Conservation (phyloP, 2,113 vertebrate genomes). For the Hippocampus comes region DNA sequence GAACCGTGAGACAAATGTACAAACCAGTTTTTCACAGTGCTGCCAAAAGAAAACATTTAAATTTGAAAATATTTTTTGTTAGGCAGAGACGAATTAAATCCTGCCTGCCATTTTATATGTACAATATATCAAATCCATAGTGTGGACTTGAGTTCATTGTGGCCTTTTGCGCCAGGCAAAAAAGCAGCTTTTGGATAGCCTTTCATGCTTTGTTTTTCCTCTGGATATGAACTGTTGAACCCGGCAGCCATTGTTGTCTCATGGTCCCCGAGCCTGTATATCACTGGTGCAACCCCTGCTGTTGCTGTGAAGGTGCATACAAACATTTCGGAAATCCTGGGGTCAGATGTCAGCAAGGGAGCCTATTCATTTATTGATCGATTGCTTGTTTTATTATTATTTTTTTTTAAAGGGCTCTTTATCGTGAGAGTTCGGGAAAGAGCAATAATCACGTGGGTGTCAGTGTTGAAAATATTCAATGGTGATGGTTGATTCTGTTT, state of each 20-base stretch:
- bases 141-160: background rate
- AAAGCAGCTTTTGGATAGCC: background rate
- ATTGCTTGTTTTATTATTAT: background rate
- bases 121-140: background rate
- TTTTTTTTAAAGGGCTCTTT: background rate
- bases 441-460: background rate
- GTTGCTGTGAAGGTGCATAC: background rate
- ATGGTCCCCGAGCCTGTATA: background rate
- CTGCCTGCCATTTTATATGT: background rate
- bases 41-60: no score
- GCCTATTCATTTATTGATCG: background rate
- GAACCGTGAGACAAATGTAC: no score
- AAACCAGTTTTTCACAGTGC: no score
- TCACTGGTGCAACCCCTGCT: background rate
- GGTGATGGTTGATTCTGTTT: background rate
- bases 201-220: constrained; percentile 1
- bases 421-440: background rate
- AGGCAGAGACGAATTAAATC: background rate
- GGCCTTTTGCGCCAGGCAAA: background rate
- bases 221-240: constrained; percentile 3
- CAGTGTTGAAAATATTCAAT: background rate
- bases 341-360: background rate
- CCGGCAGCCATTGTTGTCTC: background rate
- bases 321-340: background rate
- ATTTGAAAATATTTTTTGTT: no score